Base-by-base conservation (phyloP, 2,888 invertebrate genomes). In the Euproctis similis region DNA sequence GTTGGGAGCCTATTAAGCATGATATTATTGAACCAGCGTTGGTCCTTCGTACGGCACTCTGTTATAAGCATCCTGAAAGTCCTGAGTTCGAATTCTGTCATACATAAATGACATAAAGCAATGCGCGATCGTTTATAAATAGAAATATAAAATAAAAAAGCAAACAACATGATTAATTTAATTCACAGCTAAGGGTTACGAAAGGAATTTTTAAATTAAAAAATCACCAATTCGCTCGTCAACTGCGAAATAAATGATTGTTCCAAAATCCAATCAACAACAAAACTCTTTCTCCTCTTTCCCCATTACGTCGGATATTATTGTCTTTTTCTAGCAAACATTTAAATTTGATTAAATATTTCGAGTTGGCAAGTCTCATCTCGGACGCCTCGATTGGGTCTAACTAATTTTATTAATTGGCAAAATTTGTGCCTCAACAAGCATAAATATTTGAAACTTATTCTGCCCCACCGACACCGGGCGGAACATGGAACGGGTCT, bases 381-480 rank as follows among this genome's bases (percentile, higher is more conserved):
- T 30, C 20, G 34, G 23, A 24, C 38, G 19, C 19, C n/a, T n/a
- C 28, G 31, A 48, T 42, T 42, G 36, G 50, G 34, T 32, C 28
- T 30, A 53, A 49, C 42, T 53, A 53, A 49, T 53, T 49, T 34
- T 38, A 46, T 50, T 53, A 49, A 49, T 53, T 42, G 51, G 42
- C 31, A 20, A 46, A 49, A 49, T 49, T 49, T 52, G 7, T 23
- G 39, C 39, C 30, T 31, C 42, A 48, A 39, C 46, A 42, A 42
- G 39, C 53, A 40, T 49, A 49, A 53, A 49, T 53, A 49, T 53
- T 53, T 42, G 42, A 35, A 53, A 46, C 39, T 53, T 49, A 41
- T 34, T 36, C 38, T 17, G 33, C 31, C 43, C 33, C 12, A 24
- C 12, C 12, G 30, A 27, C 12, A 12, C n/a, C n/a, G n/a, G n/a